A percentile compares a stretch with the other conserved stretches of the same genome.
phyloP scores from a whole-genome alignment of 2,888 invertebrate genomes.

The Eulithis prunata region DNA sequence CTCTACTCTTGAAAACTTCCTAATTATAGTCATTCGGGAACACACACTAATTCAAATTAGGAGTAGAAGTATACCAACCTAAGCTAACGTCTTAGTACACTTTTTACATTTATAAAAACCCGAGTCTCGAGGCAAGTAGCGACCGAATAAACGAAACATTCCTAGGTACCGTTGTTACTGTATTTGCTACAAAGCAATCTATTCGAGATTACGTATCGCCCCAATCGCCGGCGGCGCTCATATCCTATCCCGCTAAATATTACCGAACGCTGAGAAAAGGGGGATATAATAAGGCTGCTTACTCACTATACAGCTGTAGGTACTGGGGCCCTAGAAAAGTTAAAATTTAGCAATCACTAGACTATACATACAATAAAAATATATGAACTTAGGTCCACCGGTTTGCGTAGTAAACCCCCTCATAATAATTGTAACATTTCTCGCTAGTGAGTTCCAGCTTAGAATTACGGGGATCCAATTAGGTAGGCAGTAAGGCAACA shows the following conservation, averaged over 20 bases:
- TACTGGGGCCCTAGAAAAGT: not conserved
- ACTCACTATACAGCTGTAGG: not conserved
- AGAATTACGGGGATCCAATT: conserved; percentile 29
- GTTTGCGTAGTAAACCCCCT: no score
- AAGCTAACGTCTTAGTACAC: not conserved
- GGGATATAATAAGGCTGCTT: not conserved
- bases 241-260: conserved; percentile 18
- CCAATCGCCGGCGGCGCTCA: conserved; percentile 16
- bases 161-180: not conserved
- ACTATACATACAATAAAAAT: no score
- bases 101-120: no score
- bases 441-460: not conserved
- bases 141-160: conserved; percentile 4
- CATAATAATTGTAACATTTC: no score
- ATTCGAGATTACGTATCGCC: conserved; percentile 21
- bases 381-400: no score
- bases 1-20: no score
- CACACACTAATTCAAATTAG: no score
- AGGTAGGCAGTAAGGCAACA: conserved; percentile 20
- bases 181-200: conserved; percentile 19
- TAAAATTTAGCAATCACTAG: no score
- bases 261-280: conserved; percentile 10
- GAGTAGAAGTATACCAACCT: no score
- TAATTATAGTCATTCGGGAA: no score
- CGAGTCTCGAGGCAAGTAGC: not conserved